phyloP scores from a whole-genome alignment of 2,113 vertebrate genomes.

The Vidua chalybeata region DNA sequence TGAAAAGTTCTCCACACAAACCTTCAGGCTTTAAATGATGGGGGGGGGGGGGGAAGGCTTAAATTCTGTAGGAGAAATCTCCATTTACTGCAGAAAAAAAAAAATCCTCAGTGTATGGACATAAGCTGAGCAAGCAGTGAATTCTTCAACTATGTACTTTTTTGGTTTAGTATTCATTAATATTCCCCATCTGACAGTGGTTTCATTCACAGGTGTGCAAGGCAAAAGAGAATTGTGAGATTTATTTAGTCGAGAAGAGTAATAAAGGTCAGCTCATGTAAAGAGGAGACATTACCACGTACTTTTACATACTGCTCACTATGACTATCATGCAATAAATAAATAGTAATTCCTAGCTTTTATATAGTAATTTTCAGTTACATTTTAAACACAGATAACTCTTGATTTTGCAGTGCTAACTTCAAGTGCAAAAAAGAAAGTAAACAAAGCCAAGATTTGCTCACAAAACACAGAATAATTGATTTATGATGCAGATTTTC shows the following conservation, averaged over 20 bases:
- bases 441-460: neutral
- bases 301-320: neutral
- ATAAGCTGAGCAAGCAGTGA: neutral
- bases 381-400: neutral
- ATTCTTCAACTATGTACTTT: neutral
- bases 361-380: neutral
- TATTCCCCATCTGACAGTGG: neutral
- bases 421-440: neutral
- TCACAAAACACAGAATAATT: neutral
- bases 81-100: neutral
- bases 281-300: neutral
- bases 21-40: neutral
- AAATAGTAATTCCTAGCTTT: neutral
- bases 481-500: neutral
- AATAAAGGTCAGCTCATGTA: neutral
- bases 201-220: neutral
- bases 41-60: rapidly evolving
- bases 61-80: neutral
- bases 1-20: neutral
- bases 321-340: neutral
- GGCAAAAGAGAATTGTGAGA: neutral
- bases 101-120: neutral
- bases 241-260: neutral
- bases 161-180: neutral
- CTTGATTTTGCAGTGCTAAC: neutral